phyloP scores from a whole-genome alignment of 2,113 vertebrate genomes.

The Addax nasomaculatus region DNA sequence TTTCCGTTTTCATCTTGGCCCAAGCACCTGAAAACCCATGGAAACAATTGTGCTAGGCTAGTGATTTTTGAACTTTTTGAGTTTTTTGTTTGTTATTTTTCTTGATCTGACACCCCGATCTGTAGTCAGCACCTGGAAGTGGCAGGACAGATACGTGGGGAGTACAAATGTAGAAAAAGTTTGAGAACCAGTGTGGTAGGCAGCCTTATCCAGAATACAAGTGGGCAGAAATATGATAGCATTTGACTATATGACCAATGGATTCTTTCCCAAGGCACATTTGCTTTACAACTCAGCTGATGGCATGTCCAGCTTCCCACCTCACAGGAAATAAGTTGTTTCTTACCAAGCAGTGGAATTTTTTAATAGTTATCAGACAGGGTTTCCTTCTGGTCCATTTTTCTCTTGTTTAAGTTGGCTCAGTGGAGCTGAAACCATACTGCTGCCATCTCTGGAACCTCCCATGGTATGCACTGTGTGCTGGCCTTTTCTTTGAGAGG shows the following conservation, averaged over 20 bases:
- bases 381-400: conserved; percentile 47
- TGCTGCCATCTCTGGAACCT: neutral
- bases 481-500: neutral
- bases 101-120: neutral
- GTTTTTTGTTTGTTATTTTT: neutral
- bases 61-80: neutral
- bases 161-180: neutral
- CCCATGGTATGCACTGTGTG: neutral
- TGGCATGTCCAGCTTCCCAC: neutral
- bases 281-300: neutral
- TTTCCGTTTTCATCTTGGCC: conserved; percentile 32
- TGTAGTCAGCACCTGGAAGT: neutral
- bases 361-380: conserved; percentile 40
- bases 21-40: conserved; percentile 6
- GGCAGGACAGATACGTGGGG: neutral
- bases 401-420: conserved; percentile 24
- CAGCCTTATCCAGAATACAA: neutral
- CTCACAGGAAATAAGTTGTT: conserved; percentile 48
- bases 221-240: neutral
- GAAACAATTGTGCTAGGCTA: neutral
- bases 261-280: neutral
- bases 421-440: neutral
- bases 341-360: conserved; percentile 24
- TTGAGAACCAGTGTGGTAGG: neutral
- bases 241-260: neutral